These are phyloP conservation scores for Melieria omissa DNA, from an alignment of 2,888 invertebrate genomes.

Conservation along the genomic window DNA sequence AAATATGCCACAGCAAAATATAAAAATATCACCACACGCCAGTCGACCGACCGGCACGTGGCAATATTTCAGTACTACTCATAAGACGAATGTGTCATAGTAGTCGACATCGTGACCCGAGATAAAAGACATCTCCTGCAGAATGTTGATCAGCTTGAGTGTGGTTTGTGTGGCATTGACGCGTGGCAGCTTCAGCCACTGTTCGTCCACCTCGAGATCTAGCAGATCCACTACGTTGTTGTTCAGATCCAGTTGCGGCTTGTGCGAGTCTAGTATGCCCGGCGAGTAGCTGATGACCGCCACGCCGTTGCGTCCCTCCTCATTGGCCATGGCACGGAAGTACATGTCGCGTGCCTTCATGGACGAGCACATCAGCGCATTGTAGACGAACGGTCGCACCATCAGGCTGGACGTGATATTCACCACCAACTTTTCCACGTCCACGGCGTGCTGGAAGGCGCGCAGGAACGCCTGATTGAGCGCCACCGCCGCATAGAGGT, in stretches of 20 bases:
- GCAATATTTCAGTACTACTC: conserved; percentile 51
- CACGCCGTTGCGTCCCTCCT: conserved; percentile 52
- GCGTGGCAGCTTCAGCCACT: conserved; percentile 45
- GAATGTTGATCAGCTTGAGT: conserved; percentile 59
- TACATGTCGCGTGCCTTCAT: conserved; percentile 63
- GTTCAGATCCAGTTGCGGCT: conserved; percentile 53
- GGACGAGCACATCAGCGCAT: conserved; percentile 57
- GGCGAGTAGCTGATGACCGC: conserved; percentile 60
- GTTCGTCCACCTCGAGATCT: conserved; percentile 46
- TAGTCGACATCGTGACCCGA: conserved; percentile 64
- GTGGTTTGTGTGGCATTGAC: conserved; percentile 54
- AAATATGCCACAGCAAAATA: conserved; percentile 1
- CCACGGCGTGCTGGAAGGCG: conserved; percentile 35
- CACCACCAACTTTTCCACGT: conserved; percentile 53
- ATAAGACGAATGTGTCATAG: conserved; percentile 60
- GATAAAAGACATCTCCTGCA: conserved; percentile 59
- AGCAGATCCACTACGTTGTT: conserved; percentile 53
- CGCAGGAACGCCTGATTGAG: conserved; percentile 58
- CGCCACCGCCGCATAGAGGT: conserved; percentile 55
- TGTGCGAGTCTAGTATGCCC: conserved; percentile 54
- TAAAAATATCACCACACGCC: conserved; percentile 43
- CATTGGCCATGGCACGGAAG: conserved; percentile 61
- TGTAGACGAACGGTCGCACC: conserved; percentile 56
- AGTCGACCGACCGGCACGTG: conserved; percentile 22
- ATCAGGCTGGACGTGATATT: conserved; percentile 59